Evolutionary conservation across 2,113 vertebrate genomes (phyloP).

Genomic region (Oreotragus oreotragus): DNA sequence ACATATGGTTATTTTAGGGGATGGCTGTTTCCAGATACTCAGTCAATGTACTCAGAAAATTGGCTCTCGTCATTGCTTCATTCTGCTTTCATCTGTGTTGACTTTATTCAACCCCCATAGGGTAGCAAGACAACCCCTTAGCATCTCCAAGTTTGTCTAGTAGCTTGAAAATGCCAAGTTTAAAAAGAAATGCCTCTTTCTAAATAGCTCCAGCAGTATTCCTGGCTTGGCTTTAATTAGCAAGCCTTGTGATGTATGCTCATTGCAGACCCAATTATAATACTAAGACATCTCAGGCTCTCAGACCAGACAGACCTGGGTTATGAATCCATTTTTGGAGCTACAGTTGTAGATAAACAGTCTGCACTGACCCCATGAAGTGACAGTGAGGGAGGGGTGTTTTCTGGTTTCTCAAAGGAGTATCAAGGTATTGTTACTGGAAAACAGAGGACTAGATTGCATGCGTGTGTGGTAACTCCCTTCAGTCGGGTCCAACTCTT

Average conservation of each 20-base stretch:
- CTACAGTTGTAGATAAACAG: neutral
- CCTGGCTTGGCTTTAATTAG: neutral
- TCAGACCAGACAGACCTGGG: neutral
- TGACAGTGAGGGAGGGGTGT: neutral
- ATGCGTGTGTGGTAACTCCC: accelerated
- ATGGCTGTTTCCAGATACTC: neutral
- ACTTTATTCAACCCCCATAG: neutral
- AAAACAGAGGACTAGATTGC: neutral
- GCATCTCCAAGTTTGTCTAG: neutral
- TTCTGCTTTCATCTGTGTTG: neutral
- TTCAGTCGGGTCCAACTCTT: neutral
- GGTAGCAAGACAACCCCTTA: neutral
- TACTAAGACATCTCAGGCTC: neutral
- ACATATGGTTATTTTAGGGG: neutral
- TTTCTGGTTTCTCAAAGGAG: neutral
- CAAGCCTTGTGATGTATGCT: neutral
- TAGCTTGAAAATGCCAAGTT: neutral
- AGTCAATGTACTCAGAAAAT: neutral
- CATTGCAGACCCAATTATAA: neutral
- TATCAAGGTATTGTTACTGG: neutral
- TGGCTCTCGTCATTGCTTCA: neutral
- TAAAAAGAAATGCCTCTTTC: neutral
- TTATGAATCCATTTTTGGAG: neutral
- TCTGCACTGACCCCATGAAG: neutral
- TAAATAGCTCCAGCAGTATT: neutral